Conservation (phyloP, 2,888 invertebrate genomes). For the Thereva nobilitata region DNA sequence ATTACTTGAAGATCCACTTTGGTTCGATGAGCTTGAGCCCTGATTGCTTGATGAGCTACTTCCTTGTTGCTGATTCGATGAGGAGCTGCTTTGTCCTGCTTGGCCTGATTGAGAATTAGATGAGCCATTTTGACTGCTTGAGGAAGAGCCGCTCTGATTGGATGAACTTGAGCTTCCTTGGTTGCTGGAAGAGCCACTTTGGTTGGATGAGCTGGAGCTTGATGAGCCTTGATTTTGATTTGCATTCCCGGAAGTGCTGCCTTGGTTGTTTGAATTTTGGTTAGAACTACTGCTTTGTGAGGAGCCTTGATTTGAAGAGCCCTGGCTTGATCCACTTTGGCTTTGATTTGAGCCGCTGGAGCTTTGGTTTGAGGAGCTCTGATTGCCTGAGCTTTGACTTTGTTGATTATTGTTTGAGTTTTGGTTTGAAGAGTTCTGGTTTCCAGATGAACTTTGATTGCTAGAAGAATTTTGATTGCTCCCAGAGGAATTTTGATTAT, state of each 20-base stretch:
- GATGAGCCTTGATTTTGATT: constrained; percentile 1
- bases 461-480: background rate
- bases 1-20: too few species aligned
- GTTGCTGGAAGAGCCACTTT: background rate
- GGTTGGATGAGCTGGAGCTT: background rate
- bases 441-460: constrained; percentile 22
- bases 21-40: too few species aligned
- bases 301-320: too few species aligned
- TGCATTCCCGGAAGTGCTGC: background rate
- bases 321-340: too few species aligned
- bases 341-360: background rate
- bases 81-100: too few species aligned
- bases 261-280: too few species aligned
- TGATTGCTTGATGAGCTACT: too few species aligned
- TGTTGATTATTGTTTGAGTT: background rate
- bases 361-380: constrained; percentile 12
- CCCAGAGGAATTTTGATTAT: background rate
- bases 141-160: too few species aligned
- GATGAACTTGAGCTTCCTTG: constrained; percentile 6
- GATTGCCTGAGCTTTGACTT: background rate
- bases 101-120: too few species aligned
- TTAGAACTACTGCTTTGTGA: too few species aligned
- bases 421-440: constrained; percentile 12
- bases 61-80: too few species aligned
- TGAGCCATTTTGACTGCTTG: too few species aligned